Conservation (phyloP, 1,140 invertebrate genomes). For the Formica selysi region DNA sequence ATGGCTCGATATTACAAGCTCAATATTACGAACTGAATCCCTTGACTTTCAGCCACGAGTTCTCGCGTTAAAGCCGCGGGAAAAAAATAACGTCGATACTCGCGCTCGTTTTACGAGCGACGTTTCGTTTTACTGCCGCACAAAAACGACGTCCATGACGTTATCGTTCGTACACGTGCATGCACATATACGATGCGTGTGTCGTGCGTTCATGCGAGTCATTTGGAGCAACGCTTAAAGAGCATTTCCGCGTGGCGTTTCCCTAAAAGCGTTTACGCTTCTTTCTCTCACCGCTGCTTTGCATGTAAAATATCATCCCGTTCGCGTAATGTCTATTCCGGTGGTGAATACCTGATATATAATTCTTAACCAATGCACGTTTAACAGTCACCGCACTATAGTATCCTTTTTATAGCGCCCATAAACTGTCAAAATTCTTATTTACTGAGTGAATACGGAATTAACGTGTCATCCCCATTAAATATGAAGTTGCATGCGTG, state of each 20-base stretch:
- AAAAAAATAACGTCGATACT: conserved; percentile 40
- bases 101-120: conserved; percentile 60
- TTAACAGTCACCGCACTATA: neutral
- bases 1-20: neutral
- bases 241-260: conserved; percentile 17
- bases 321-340: neutral
- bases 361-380: conserved; percentile 29
- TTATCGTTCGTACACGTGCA: conserved; percentile 24
- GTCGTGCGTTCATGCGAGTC: conserved; percentile 11
- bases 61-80: conserved; percentile 6
- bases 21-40: conserved; percentile 20
- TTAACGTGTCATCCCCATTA: conserved; percentile 34
- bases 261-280: conserved; percentile 3
- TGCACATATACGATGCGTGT: neutral
- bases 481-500: too few species aligned
- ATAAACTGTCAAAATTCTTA: conserved; percentile 50
- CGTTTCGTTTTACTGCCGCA: conserved; percentile 64
- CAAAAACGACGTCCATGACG: conserved; percentile 17
- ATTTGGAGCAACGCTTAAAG: conserved; percentile 6
- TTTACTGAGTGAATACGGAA: conserved; percentile 21
- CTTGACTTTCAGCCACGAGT: conserved; percentile 1
- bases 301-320: neutral
- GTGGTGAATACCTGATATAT: conserved; percentile 8
- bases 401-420: conserved; percentile 25
- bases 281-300: neutral